Evolutionary conservation across 2,888 invertebrate species (phyloP).

Genomic region (Lasiommata megera): DNA sequence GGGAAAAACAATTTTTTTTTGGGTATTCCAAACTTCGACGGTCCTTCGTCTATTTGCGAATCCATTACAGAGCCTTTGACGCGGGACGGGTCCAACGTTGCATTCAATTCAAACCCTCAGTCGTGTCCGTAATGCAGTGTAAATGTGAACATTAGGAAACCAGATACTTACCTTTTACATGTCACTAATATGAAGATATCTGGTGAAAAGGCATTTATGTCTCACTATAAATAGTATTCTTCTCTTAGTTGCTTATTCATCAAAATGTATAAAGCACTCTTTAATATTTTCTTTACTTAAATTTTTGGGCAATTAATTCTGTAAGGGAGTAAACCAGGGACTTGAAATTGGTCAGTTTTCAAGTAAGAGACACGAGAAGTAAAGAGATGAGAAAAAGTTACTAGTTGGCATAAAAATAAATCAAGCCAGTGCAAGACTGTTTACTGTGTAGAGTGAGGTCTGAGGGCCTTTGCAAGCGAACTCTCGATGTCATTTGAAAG

Average conservation of each 20-base stretch:
- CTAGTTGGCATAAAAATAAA: slow-evolving; percentile 50
- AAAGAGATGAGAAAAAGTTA: too few species aligned
- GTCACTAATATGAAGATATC: too few species aligned
- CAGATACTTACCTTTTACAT: too few species aligned
- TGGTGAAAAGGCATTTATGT: too few species aligned
- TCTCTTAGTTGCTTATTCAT: too few species aligned
- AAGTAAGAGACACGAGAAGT: too few species aligned
- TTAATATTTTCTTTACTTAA: too few species aligned
- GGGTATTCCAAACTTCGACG: slow-evolving; percentile 25
- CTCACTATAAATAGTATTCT: too few species aligned
- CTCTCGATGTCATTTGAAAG: slow-evolving; percentile 43
- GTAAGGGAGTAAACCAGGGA: too few species aligned
- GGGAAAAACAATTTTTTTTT: slow-evolving; percentile 12
- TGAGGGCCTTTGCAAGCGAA: slow-evolving; percentile 34
- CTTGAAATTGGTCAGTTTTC: too few species aligned
- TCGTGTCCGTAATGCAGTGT: slow-evolving; percentile 46
- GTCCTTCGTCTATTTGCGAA: slow-evolving; percentile 43
- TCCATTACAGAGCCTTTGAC: slow-evolving; percentile 51
- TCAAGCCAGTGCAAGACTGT: slow-evolving; percentile 8
- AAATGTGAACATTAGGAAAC: slow-evolving; percentile 28
- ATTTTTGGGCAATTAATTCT: too few species aligned
- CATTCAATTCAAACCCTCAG: slow-evolving; percentile 40
- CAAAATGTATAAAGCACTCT: too few species aligned
- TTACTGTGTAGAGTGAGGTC: slow-evolving; percentile 17
- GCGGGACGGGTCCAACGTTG: slow-evolving; percentile 39